These are phyloP conservation scores for Amphipoea oculea DNA, from an alignment of 2,888 invertebrate species.

Conservation along the genomic window DNA sequence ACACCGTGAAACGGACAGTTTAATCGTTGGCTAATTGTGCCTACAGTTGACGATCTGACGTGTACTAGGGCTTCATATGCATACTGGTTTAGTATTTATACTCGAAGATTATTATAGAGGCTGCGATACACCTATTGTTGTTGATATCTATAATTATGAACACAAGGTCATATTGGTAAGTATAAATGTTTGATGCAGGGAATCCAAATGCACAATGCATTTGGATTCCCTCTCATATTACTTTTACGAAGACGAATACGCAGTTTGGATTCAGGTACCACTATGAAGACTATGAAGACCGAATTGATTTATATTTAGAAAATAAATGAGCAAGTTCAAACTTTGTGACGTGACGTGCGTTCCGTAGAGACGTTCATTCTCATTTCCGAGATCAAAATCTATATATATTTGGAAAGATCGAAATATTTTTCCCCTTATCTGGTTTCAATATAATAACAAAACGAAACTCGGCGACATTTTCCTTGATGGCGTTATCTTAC, in stretches of 20 bases:
- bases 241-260: not conserved
- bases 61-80: constrained; percentile 12
- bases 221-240: not conserved
- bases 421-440: not conserved
- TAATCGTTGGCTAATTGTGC: constrained; percentile 62
- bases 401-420: not conserved
- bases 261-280: not conserved
- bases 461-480: not conserved
- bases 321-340: not conserved
- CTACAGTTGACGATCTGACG: constrained; percentile 38
- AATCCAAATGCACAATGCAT: too few relatives aligned
- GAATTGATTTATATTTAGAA: constrained; percentile 1
- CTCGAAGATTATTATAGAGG: constrained; percentile 7
- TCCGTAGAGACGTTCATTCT: not conserved
- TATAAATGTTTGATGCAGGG: not conserved
- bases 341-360: too few relatives aligned
- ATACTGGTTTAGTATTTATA: constrained; percentile 12
- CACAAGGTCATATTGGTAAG: constrained; percentile 10
- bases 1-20: constrained; percentile 71
- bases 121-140: constrained; percentile 5
- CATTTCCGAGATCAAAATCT: constrained; percentile 4
- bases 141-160: constrained; percentile 18
- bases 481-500: not conserved
- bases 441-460: not conserved
- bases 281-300: not conserved